These are phyloP conservation scores for Columba livia DNA, from an alignment of 2,113 vertebrate genomes.

Conservation along the genomic window DNA sequence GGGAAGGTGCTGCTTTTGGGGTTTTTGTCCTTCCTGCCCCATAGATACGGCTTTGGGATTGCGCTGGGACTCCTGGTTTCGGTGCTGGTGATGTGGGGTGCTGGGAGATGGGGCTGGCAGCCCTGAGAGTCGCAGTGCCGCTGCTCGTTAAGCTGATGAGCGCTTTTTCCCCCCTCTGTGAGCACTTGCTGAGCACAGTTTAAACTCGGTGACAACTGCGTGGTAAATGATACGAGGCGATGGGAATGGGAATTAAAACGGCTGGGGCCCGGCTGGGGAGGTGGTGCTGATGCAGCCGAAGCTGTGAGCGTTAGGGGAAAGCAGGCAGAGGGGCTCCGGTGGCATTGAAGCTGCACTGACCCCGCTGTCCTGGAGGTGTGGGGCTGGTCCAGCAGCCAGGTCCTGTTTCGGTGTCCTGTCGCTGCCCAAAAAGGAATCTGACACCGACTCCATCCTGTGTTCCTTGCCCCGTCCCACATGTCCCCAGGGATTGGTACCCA, in stretches of 20 bases:
- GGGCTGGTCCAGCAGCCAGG: background rate
- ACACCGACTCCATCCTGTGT: background rate
- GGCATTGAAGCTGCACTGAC: rapidly evolving
- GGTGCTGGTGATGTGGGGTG: background rate
- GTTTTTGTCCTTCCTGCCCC: background rate
- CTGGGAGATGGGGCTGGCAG: background rate
- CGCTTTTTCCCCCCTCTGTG: rapidly evolving
- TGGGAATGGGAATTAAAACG: background rate
- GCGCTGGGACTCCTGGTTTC: background rate
- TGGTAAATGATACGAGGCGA: background rate
- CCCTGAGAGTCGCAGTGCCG: too few relatives aligned
- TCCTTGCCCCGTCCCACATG: background rate
- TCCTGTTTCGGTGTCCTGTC: background rate
- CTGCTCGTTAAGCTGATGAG: background rate
- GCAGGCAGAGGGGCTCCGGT: background rate
- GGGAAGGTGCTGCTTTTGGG: background rate
- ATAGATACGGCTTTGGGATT: rapidly evolving
- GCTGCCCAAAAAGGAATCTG: rapidly evolving
- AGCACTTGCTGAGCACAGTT: background rate
- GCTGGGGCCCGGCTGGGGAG: background rate
- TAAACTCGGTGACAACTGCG: background rate
- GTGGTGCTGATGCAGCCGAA: background rate
- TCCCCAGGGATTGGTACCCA: background rate
- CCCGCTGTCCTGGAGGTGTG: rapidly evolving
- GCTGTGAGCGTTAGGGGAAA: background rate